phyloP scores from a whole-genome alignment of 53 echinoderm and acorn worm genomes.

The Hippasteria phrygiana region DNA sequence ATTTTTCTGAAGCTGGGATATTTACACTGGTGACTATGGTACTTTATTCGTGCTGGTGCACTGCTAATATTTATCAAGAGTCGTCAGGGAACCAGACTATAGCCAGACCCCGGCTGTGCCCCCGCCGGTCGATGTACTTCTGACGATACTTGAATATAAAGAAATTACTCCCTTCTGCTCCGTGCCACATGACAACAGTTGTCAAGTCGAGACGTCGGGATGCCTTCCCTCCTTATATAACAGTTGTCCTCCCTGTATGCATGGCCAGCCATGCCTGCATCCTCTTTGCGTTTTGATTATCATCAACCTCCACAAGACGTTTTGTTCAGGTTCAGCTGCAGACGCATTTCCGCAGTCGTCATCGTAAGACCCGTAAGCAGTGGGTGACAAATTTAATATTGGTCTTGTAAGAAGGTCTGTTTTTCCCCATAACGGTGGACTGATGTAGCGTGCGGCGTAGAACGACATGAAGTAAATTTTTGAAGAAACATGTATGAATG shows the following conservation, averaged over 20 bases:
- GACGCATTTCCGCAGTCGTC: not conserved
- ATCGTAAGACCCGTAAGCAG: not conserved
- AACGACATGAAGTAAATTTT: not conserved
- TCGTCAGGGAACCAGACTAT: too few species aligned
- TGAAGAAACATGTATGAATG: not conserved
- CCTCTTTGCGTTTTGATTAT: not conserved
- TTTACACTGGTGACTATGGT: too few species aligned
- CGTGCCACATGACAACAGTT: slow-evolving; percentile 60
- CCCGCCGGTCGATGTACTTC: slow-evolving; percentile 42
- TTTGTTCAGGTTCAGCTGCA: not conserved
- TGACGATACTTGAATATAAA: not conserved
- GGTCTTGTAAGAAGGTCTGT: not conserved
- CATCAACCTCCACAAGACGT: not conserved
- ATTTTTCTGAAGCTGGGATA: too few species aligned
- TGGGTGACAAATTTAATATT: not conserved
- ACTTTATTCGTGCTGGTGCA: too few species aligned
- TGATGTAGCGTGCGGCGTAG: not conserved
- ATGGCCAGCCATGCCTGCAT: slow-evolving; percentile 19
- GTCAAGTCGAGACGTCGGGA: slow-evolving; percentile 29
- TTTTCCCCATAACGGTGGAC: not conserved
- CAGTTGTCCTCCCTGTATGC: slow-evolving; percentile 37
- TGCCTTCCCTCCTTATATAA: not conserved
- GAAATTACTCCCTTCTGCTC: not conserved
- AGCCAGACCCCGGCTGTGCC: too few species aligned
- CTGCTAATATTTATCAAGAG: too few species aligned